phyloP scores from a whole-genome alignment of 2,888 invertebrate species.

The Caenorhabditis sp. region DNA sequence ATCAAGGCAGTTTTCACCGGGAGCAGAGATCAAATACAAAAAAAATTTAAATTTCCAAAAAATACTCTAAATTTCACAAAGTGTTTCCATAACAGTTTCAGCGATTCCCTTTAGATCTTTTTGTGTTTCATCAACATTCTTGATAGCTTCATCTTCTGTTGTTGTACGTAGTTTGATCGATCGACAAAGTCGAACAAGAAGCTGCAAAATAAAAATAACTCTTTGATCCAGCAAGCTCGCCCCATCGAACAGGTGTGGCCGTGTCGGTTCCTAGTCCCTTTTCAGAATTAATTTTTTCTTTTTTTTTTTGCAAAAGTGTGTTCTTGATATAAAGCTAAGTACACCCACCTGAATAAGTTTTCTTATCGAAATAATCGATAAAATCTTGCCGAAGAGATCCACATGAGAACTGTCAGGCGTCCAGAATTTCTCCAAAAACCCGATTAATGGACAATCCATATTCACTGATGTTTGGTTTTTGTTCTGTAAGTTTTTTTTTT shows the following conservation, averaged over 20 bases:
- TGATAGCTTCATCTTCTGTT: conserved; percentile 25
- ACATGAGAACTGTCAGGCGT: conserved; percentile 31
- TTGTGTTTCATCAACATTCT: conserved; percentile 38
- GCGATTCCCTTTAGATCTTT: conserved; percentile 36
- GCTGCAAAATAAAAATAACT: conserved; percentile 9
- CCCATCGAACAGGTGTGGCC: no score
- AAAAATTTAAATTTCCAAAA: no score
- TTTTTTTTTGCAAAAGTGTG: no score
- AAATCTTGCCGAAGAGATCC: conserved; percentile 35
- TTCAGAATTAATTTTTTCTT: no score
- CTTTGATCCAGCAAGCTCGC: neutral
- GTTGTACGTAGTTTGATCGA: conserved; percentile 29
- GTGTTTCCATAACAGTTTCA: conserved; percentile 34
- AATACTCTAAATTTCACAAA: conserved; percentile 33
- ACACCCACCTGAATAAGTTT: conserved; percentile 32
- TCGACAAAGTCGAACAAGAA: conserved; percentile 29
- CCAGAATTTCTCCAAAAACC: conserved; percentile 26
- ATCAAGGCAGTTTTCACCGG: no score
- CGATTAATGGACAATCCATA: conserved; percentile 29
- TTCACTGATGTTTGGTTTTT: conserved; percentile 22
- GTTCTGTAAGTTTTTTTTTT: neutral
- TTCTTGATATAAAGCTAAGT: no score
- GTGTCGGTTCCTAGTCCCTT: no score
- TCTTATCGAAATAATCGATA: conserved; percentile 38
- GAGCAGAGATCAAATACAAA: no score